Evolutionary conservation across 2,797 vertebrate genomes (phyloP), one percentile per base, ranked within the genome.

Genomic region (Sandelia bainsii): DNA sequence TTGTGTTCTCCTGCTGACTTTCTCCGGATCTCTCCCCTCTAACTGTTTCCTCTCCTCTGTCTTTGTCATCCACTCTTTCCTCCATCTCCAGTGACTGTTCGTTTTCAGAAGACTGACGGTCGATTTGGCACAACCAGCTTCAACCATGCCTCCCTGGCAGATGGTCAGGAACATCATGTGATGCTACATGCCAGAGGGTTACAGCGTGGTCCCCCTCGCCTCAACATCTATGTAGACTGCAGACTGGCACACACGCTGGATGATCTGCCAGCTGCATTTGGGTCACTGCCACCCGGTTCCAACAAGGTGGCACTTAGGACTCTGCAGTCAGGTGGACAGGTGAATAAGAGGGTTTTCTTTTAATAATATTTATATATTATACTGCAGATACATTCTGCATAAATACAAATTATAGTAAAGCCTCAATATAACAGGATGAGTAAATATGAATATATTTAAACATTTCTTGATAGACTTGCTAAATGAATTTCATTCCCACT

Each of bases 221-320:
- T 96, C 9, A 94, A 96, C 66, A 82, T 99, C 59, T 99, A 98
- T 22, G 42, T 98, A 58, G 98, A 99, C 94, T 99, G 98, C 77
- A 89, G 83, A 52, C 94, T 96, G 87, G 94, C 87, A 8, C 96
- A 98, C 82, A 94, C 93, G 0, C 8, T 96, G 81, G 91, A 95
- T 62, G 95, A 96, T 69, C 85, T 98, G 32, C 97, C 98, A 0
- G 93, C 94, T 68, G 94, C 93, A 0, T 96, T 98, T 78, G 95
- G 95, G n/a, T 91, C 88, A 0, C 88, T 97, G 6, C 90, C 92
- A 1, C 79, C 92, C 37, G 95, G 91, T 17, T 77, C 92, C 0
- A 94, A 90, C 20, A 83, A 82, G 2, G 89, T 98, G 62, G 96
- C 96, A 20, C 85, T 99, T 11, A 96, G 92, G 77, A 97, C 94